Base-by-base conservation (phyloP, 2,797 vertebrate genomes). In the Coregonus sp. region DNA sequence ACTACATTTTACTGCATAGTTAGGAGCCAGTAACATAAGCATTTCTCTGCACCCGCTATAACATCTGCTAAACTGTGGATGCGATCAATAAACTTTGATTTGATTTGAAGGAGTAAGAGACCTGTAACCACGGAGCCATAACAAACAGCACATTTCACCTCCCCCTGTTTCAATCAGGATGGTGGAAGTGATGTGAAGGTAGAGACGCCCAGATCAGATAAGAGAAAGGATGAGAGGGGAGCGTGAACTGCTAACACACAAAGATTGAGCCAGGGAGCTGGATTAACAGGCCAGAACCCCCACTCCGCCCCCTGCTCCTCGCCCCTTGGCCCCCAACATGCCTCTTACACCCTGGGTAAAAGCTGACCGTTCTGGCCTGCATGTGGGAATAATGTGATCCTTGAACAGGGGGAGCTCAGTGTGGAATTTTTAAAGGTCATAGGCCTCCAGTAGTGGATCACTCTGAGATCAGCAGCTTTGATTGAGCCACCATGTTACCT, bases 161-260 rank as follows among this genome's bases (percentile, higher is more conserved):
- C 73, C 69, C 66, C 16, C 74, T 51, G 71, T 76, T 68, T 70
- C 14, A 78, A 77, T 78, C 35, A 67, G 59, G 81, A 71, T 70
- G 15, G 47, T 25, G 16, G 65, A 29, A 52, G 75, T 59, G 31
- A 54, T 59, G 54, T 74, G 73, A 29, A 66, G 63, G 63, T 66
- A 66, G 59, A 74, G 16, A 65, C 61, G n/a, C 12, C 33, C n/a
- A 20, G 54, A 75, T 50, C 14, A 75, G 40, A 31, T 63, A 52
- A 25, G 15, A 47, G 11, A 47, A 47, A 40, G 65, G 15, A 75
- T 25, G 12, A 25, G 25, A 70, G 67, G 29, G 63, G 47, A 66
- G 31, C 47, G 9, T 50, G 6, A 75, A 14, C 37, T 51, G 14
- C 69, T 70, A 66, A 51, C 20, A 35, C 71, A 54, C 51, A 73